phyloP scores from a whole-genome alignment of 1,140 invertebrate genomes.

The Drosophila paulistorum region DNA sequence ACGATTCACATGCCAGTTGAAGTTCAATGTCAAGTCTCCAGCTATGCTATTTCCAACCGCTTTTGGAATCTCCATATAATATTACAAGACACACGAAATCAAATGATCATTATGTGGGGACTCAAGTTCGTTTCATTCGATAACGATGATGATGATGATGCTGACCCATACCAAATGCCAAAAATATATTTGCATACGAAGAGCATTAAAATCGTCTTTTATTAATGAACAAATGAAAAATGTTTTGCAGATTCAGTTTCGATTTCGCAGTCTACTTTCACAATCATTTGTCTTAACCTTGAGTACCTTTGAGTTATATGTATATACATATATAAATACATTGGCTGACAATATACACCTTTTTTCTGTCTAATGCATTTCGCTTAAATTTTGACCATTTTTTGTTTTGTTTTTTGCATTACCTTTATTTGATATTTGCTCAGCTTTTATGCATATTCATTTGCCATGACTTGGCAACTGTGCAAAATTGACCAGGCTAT shows the following conservation, averaged over 20 bases:
- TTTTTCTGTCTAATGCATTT: constrained; percentile 56
- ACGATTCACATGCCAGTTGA: constrained; percentile 22
- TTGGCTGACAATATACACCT: constrained; percentile 42
- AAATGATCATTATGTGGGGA: constrained; percentile 45
- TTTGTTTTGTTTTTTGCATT: constrained; percentile 27
- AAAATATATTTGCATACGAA: constrained; percentile 60
- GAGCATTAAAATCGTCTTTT: constrained; percentile 47
- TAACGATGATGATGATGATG: constrained; percentile 28
- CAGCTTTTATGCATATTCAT: constrained; percentile 72
- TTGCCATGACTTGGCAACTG: constrained; percentile 61
- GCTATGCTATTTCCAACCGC: neutral
- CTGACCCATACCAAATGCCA: constrained; percentile 50
- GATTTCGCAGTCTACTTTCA: constrained; percentile 72
- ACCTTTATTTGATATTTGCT: constrained; percentile 55
- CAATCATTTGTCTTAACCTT: constrained; percentile 62
- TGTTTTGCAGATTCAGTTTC: constrained; percentile 41
- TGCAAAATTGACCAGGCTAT: constrained; percentile 27
- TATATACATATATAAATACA: constrained; percentile 32
- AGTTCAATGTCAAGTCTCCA: constrained; percentile 64
- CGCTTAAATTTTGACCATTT: neutral
- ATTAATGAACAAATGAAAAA: constrained; percentile 55
- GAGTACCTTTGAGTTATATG: constrained; percentile 35
- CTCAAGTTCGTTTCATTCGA: neutral
- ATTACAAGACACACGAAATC: constrained; percentile 31
- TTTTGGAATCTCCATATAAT: constrained; percentile 19